A percentile compares a stretch with the other conserved stretches of the same genome.
These are phyloP conservation scores for Heterodera filipjevi DNA, from an alignment of 2,888 invertebrate species.

Conservation along the genomic window DNA sequence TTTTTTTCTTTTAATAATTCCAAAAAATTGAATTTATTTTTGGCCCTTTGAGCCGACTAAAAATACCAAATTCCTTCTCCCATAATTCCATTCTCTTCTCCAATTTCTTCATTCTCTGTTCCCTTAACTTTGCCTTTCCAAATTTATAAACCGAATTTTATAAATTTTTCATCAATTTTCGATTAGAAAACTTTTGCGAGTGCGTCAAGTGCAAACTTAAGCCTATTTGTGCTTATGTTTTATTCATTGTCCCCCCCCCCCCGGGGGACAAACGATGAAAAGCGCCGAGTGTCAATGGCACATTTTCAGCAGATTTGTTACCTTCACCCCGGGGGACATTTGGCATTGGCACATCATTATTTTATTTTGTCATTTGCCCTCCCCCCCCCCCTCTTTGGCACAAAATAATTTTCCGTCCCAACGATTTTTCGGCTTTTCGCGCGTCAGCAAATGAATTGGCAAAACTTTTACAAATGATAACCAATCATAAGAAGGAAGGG, in stretches of 20 bases:
- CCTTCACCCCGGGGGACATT: background rate
- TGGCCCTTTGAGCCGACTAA: no score
- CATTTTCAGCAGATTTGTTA: background rate
- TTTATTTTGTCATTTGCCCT: background rate
- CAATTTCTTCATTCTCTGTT: no score
- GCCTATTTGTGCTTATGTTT: constrained; percentile 1
- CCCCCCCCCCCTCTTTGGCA: background rate
- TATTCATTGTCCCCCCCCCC: background rate
- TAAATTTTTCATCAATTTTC: background rate
- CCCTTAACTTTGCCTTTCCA: background rate
- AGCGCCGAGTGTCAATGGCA: background rate
- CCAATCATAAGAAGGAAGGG: background rate
- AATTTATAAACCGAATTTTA: background rate
- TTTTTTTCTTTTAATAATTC: no score
- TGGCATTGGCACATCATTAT: background rate
- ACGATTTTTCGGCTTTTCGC: background rate
- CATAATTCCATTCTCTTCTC: no score
- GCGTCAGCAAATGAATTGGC: constrained; percentile 1
- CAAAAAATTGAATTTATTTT: no score
- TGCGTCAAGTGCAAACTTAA: background rate
- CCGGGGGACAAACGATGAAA: background rate
- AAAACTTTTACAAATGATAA: background rate
- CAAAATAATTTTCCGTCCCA: background rate
- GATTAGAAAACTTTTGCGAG: background rate
- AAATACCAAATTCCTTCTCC: no score